Evolutionary conservation across 2,888 invertebrate genomes (phyloP).

Genomic region (Antheraea assamensis): DNA sequence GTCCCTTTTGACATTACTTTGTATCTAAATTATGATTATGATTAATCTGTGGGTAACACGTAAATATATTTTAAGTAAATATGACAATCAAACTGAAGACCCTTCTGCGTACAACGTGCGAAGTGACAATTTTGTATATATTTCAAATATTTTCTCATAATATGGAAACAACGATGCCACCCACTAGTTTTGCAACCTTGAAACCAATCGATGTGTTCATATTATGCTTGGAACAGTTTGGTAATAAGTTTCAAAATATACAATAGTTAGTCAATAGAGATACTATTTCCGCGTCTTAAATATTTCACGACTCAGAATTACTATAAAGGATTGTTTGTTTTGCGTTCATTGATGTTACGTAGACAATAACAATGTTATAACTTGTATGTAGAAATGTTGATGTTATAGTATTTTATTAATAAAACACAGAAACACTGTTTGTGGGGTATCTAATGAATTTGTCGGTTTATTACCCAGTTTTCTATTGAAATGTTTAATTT

Average conservation of each 20-base stretch:
- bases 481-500: constrained; percentile 32
- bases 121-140: background rate
- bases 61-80: background rate
- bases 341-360: constrained; percentile 7
- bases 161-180: background rate
- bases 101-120: background rate
- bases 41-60: background rate
- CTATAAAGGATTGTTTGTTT: background rate
- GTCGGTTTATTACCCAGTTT: constrained; percentile 27
- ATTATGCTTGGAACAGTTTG: background rate
- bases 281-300: constrained; percentile 12
- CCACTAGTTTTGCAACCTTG: background rate
- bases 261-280: background rate
- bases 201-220: background rate
- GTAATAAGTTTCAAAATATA: background rate
- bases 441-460: background rate
- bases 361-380: background rate
- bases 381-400: background rate
- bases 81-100: background rate
- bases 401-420: background rate
- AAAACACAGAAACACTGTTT: background rate
- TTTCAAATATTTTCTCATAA: background rate
- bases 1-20: background rate
- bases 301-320: constrained; percentile 5
- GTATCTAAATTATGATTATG: background rate